Conservation (phyloP, 2,888 invertebrate genomes). For the Agrochola circellaris region DNA sequence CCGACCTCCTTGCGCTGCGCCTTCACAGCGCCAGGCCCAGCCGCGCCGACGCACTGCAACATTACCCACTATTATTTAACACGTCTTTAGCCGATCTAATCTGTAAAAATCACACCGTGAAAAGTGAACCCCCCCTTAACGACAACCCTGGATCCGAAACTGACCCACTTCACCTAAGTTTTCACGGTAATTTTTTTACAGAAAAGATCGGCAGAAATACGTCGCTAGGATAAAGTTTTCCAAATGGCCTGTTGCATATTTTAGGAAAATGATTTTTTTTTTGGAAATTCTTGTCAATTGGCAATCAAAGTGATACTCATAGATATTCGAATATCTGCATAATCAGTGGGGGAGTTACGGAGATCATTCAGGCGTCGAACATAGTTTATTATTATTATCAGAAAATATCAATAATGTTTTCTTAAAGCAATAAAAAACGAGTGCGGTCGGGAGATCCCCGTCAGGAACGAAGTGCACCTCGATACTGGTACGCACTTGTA, state of each 20-base stretch:
- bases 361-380: neutral
- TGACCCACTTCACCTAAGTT: too few species aligned
- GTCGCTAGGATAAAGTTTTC: too few species aligned
- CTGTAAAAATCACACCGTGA: neutral
- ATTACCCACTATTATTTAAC: neutral
- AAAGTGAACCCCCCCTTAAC: too few species aligned
- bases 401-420: neutral
- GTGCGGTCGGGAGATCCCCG: too few species aligned
- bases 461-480: too few species aligned
- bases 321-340: too few species aligned
- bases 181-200: too few species aligned
- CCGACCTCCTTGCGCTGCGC: slow-evolving; percentile 90
- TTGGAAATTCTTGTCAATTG: neutral
- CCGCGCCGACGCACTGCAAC: slow-evolving; percentile 68
- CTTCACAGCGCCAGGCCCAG: slow-evolving; percentile 72
- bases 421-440: neutral
- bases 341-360: neutral
- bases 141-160: too few species aligned
- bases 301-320: too few species aligned
- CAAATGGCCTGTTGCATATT: too few species aligned
- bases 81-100: neutral
- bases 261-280: neutral
- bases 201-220: too few species aligned
- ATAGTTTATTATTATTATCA: neutral
- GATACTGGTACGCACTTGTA: neutral